These are phyloP conservation scores for Hestina assimilis DNA, from an alignment of 1,140 invertebrate genomes.

Conservation along the genomic window DNA sequence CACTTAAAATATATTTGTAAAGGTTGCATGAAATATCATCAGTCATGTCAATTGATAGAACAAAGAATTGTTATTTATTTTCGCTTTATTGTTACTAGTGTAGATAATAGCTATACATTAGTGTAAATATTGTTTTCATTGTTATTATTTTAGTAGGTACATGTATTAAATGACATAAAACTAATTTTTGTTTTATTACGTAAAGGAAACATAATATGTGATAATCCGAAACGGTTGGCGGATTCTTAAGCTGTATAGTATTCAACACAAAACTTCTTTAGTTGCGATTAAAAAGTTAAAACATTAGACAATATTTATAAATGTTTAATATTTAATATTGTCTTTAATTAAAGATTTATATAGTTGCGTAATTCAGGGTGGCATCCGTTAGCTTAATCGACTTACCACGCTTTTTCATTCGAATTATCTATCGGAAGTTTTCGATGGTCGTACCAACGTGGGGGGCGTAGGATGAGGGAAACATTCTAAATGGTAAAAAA, in stretches of 20 bases:
- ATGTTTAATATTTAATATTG: neutral
- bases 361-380: constrained; percentile 24
- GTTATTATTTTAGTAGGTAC: constrained; percentile 56
- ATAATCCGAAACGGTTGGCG: too few species aligned
- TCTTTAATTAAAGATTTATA: neutral
- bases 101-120: constrained; percentile 35
- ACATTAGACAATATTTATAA: too few species aligned
- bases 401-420: constrained; percentile 34
- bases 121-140: constrained; percentile 72
- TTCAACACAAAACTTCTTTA: too few species aligned
- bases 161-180: constrained; percentile 57
- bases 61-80: constrained; percentile 63
- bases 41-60: neutral
- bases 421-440: constrained; percentile 26
- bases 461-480: constrained; percentile 48
- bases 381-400: constrained; percentile 29
- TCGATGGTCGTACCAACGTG: constrained; percentile 43
- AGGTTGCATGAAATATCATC: constrained; percentile 11
- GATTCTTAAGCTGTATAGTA: too few species aligned
- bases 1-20: neutral
- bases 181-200: constrained; percentile 23
- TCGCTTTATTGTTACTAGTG: constrained; percentile 47
- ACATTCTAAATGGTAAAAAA: constrained; percentile 50
- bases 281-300: too few species aligned
- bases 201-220: too few species aligned